Conservation (phyloP, 2,113 vertebrate genomes). For the Phoenicopterus ruber region DNA sequence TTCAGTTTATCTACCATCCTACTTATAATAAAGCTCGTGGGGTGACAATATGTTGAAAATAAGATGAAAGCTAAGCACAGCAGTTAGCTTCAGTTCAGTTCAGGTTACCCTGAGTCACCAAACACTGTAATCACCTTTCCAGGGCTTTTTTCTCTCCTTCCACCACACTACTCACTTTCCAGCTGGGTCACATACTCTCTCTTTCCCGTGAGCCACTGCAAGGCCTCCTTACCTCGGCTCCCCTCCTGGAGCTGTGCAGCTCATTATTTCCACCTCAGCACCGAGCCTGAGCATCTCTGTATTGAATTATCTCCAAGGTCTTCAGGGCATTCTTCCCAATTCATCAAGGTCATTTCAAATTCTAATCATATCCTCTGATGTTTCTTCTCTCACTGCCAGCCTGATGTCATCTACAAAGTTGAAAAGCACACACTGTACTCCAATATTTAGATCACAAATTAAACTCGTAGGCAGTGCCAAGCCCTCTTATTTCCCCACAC, state of each 20-base stretch:
- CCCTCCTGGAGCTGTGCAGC: not conserved
- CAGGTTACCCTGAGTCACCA: not conserved
- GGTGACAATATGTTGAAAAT: not conserved
- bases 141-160: not conserved
- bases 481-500: not conserved
- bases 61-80: not conserved
- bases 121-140: not conserved
- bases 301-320: not conserved
- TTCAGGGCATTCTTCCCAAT: not conserved
- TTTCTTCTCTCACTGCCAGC: not conserved
- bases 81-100: not conserved
- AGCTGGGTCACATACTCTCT: not conserved
- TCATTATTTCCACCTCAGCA: not conserved
- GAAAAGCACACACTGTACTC: not conserved
- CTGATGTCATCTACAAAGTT: not conserved
- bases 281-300: not conserved
- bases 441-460: not conserved
- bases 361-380: not conserved
- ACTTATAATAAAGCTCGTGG: not conserved
- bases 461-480: not conserved
- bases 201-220: not conserved
- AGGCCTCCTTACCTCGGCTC: not conserved
- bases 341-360: constrained; percentile 1
- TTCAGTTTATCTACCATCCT: not conserved
- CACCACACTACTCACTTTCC: not conserved